Evolutionary conservation across 2,797 vertebrate genomes (phyloP).

Genomic region (Typhlichthys subterraneus): DNA sequence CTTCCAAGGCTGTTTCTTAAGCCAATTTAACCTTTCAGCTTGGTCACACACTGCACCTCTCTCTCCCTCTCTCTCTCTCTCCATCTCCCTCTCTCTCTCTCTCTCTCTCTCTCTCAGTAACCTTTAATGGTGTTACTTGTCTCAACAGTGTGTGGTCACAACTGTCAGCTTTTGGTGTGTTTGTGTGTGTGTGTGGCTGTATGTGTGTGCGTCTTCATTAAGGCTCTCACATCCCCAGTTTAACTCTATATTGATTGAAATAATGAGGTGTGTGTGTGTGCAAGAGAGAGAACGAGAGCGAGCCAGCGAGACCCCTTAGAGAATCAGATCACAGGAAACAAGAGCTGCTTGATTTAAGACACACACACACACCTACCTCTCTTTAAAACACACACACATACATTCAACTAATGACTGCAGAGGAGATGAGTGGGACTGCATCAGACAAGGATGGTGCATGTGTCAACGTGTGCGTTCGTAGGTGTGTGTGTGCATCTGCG

Average conservation of each 20-base stretch:
- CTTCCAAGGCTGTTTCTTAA: constrained; percentile 27
- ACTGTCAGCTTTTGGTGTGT: constrained; percentile 20
- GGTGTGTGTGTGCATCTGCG: not conserved
- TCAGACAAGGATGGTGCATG: not conserved
- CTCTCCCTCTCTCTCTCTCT: constrained; percentile 2
- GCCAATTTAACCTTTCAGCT: constrained; percentile 29
- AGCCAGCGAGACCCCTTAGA: not conserved
- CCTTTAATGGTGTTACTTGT: constrained; percentile 32
- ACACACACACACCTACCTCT: no score
- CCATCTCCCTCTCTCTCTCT: not conserved
- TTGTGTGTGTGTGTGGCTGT: constrained; percentile 16
- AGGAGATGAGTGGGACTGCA: not conserved
- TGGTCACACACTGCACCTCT: not conserved
- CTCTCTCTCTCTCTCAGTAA: constrained; percentile 10
- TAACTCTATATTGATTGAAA: not conserved
- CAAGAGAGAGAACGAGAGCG: not conserved
- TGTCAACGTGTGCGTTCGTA: not conserved
- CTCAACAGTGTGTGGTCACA: constrained; percentile 19
- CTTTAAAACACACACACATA: no score
- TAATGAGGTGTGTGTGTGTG: not conserved
- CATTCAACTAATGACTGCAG: not conserved
- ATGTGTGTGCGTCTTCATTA: constrained; percentile 5
- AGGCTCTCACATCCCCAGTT: not conserved
- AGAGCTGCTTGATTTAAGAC: no score
- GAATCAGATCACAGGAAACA: no score